A percentile compares a stretch with the other conserved stretches of the same genome.
Conservation (phyloP, 2,888 invertebrate genomes). For the Escarpia spicata region DNA sequence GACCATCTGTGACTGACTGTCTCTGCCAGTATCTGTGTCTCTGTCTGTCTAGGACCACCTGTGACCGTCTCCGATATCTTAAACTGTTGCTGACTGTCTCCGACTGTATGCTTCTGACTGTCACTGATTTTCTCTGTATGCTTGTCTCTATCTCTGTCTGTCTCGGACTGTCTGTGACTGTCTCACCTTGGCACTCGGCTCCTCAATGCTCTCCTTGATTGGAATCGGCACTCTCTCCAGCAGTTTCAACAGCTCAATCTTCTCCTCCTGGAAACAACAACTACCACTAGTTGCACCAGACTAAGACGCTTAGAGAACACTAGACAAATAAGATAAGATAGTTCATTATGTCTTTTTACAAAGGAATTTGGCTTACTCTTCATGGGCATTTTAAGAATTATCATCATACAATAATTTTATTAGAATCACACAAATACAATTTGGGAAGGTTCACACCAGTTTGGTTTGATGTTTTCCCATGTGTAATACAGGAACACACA, state of each 20-base stretch:
- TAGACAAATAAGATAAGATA: neutral
- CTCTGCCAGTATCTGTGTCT: too few species aligned
- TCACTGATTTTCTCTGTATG: too few species aligned
- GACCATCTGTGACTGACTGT: too few species aligned
- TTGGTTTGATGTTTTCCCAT: neutral
- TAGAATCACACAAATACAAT: neutral
- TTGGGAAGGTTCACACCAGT: neutral
- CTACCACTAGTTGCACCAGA: neutral
- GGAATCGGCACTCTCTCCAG: slow-evolving; percentile 96
- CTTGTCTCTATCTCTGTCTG: too few species aligned
- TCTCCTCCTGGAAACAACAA: slow-evolving; percentile 79
- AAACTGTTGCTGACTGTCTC: too few species aligned
- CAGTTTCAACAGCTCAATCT: slow-evolving; percentile 94
- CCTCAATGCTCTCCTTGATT: slow-evolving; percentile 98
- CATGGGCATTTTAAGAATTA: too few species aligned
- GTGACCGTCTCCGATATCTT: too few species aligned
- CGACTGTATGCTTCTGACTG: too few species aligned
- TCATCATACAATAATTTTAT: too few species aligned
- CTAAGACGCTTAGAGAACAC: neutral
- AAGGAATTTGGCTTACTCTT: too few species aligned
- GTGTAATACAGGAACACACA: neutral
- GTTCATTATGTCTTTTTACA: too few species aligned
- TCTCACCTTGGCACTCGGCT: slow-evolving; percentile 87
- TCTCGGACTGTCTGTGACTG: neutral
- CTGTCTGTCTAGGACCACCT: too few species aligned